Conservation (phyloP, 2,888 invertebrate species). For the Euzetes globulus region DNA sequence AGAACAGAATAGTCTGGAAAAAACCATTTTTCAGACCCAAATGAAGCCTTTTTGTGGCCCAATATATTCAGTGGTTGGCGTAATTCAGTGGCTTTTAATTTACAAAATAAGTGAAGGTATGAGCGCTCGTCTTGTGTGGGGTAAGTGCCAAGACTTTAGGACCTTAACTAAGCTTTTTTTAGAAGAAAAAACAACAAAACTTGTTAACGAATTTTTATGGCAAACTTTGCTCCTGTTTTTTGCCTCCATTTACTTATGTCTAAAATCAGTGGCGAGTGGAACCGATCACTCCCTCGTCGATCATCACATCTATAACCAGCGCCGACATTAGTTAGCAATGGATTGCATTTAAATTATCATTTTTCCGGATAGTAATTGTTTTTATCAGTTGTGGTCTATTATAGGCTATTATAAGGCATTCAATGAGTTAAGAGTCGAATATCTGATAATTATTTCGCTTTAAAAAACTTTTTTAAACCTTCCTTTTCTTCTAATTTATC, state of each 20-base stretch:
- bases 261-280: too few relatives aligned
- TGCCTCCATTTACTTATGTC: background rate
- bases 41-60: background rate
- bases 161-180: background rate
- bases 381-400: too few relatives aligned
- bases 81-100: conserved; percentile 13
- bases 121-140: background rate
- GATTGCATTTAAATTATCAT: too few relatives aligned
- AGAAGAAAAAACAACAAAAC: background rate
- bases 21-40: background rate
- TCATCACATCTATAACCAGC: background rate
- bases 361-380: too few relatives aligned
- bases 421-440: too few relatives aligned
- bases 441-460: too few relatives aligned
- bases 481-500: too few relatives aligned
- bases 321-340: too few relatives aligned
- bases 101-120: background rate
- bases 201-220: conserved; percentile 1
- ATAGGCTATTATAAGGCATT: too few relatives aligned
- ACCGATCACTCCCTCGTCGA: background rate
- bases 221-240: background rate
- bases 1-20: background rate
- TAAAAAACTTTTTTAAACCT: too few relatives aligned
- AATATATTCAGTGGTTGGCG: background rate
- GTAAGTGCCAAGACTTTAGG: background rate